A percentile compares a stretch with the other conserved stretches of the same genome.
phyloP scores from a whole-genome alignment of 2,888 invertebrate species.

The Caenorhabditis japonica region DNA sequence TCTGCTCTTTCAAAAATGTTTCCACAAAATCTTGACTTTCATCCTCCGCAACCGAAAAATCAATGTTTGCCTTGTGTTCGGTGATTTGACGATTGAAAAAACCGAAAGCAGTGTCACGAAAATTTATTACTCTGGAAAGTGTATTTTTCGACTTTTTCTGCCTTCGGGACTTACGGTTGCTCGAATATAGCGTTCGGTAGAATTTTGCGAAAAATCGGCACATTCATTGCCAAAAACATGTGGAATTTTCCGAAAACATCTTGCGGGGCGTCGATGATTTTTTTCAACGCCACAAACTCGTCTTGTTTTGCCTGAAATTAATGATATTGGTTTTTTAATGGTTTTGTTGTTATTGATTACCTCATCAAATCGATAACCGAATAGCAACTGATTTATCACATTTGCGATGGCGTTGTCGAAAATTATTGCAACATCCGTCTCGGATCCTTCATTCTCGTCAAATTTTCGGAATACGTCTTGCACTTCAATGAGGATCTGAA shows the following conservation, averaged over 20 bases:
- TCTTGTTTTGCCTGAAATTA: constrained; percentile 15
- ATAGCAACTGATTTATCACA: constrained; percentile 53
- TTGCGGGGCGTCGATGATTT: constrained; percentile 14
- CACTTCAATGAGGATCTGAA: constrained; percentile 34
- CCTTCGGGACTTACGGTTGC: constrained; percentile 6
- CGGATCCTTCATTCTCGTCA: constrained; percentile 13
- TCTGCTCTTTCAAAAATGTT: constrained; percentile 55
- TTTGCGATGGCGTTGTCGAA: constrained; percentile 36
- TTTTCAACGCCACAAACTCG: constrained; percentile 32
- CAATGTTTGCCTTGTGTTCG: constrained; percentile 37
- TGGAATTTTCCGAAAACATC: constrained; percentile 2
- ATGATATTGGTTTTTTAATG: constrained; percentile 27
- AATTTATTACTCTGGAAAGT: constrained; percentile 5
- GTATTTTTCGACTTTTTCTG: background rate
- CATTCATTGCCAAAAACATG: constrained; percentile 1
- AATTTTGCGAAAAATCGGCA: constrained; percentile 10
- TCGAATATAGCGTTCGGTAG: constrained; percentile 13
- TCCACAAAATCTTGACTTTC: constrained; percentile 50
- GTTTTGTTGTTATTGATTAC: constrained; percentile 2
- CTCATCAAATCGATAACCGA: constrained; percentile 58
- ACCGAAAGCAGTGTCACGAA: constrained; percentile 28
- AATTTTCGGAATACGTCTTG: constrained; percentile 22
- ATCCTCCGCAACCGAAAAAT: constrained; percentile 26
- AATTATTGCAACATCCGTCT: constrained; percentile 21
- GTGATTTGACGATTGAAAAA: constrained; percentile 51